A percentile compares a stretch with the other conserved stretches of the same genome.
Conservation (phyloP, 2,113 vertebrate species). For the Mormyrus lacerda region DNA sequence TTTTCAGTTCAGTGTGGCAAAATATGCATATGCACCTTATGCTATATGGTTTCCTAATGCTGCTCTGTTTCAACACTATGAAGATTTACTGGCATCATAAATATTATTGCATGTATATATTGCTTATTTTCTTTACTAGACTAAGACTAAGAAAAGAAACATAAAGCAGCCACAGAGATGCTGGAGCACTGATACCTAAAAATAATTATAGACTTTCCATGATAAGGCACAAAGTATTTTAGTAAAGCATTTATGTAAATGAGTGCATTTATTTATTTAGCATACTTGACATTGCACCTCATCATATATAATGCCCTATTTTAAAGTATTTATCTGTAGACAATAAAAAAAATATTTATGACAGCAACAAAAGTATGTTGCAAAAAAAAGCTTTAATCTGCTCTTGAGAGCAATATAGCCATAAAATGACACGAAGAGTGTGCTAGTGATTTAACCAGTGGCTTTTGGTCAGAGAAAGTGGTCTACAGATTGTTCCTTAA, state of each 20-base stretch:
- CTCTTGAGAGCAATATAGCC: not conserved
- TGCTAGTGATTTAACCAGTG: not conserved
- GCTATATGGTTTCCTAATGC: not conserved
- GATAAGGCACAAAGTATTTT: not conserved
- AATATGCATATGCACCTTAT: not conserved
- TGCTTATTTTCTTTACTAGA: not conserved
- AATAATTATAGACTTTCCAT: not conserved
- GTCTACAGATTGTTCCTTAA: not conserved
- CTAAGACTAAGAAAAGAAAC: not conserved
- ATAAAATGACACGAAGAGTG: not conserved
- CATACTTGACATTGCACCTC: not conserved
- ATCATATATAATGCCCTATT: not conserved
- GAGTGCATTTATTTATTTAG: not conserved
- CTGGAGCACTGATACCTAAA: not conserved
- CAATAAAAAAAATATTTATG: not conserved
- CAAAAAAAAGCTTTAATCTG: not conserved
- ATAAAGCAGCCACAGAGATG: not conserved
- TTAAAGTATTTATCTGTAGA: not conserved
- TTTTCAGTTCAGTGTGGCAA: not conserved
- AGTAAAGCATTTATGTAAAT: not conserved
- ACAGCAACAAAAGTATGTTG: not conserved
- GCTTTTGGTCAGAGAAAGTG: not conserved
- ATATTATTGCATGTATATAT: no score
- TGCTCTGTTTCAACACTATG: not conserved
- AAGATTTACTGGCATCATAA: not conserved